phyloP scores from a whole-genome alignment of 2,113 vertebrate species.

The Malurus elegans region DNA sequence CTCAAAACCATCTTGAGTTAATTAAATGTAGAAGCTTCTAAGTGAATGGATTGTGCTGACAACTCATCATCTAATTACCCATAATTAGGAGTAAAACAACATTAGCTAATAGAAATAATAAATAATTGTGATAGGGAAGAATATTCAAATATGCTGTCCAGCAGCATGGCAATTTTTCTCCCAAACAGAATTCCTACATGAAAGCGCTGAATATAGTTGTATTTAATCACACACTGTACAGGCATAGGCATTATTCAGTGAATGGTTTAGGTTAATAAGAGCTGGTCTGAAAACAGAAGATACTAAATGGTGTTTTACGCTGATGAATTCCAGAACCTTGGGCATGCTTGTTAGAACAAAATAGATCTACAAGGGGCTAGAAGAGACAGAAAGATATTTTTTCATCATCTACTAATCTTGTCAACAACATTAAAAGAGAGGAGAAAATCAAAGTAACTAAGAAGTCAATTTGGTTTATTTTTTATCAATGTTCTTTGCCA shows the following conservation, averaged over 20 bases:
- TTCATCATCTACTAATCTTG: not conserved
- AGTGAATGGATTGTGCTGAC: conserved; percentile 49
- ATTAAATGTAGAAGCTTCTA: conserved; percentile 66
- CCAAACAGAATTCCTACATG: not conserved
- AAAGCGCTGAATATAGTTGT: not conserved
- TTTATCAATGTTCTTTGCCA: not conserved
- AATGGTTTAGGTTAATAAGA: not conserved
- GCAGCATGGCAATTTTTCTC: conserved; percentile 27
- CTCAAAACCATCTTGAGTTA: conserved; percentile 66
- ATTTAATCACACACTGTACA: not conserved
- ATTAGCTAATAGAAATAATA: conserved; percentile 62
- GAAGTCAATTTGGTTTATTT: not conserved
- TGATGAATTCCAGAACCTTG: conserved; percentile 28
- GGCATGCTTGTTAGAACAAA: not conserved
- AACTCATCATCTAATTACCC: conserved; percentile 64
- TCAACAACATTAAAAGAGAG: not conserved
- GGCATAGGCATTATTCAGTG: not conserved
- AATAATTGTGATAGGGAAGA: conserved; percentile 55
- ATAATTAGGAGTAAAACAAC: conserved; percentile 57
- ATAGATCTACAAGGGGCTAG: not conserved
- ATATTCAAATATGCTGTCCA: conserved; percentile 40
- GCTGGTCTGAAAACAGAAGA: not conserved
- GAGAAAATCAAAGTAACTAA: not conserved
- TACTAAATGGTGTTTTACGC: not conserved
- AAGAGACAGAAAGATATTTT: not conserved